Evolutionary conservation across 2,797 vertebrate species (phyloP), one percentile per base, ranked within the genome.

Genomic region (Coranthus polyacanthus): DNA sequence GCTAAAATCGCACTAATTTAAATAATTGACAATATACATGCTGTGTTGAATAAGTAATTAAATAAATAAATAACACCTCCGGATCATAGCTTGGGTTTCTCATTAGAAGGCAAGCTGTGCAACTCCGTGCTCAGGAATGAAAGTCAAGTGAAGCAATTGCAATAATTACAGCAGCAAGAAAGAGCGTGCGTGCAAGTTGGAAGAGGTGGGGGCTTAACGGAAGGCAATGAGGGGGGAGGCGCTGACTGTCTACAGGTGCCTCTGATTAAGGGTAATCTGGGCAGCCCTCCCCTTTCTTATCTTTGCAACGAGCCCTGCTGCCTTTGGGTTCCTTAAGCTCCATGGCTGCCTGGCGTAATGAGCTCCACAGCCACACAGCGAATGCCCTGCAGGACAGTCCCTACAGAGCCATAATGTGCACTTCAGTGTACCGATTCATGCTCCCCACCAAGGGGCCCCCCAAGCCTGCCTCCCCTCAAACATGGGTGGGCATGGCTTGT

Each of bases 191-290:
- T 53, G 72, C 12, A n/a, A 6, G 18, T 68, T 36, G 70, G 51
- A 60, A 64, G 63, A 53, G 72, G 76, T 41, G 71, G 78, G 79
- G 53, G 83, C 65, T 71, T 75, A 72, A 78, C 60, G 67, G 71
- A 85, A 82, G 45, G 75, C 70, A 67, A 85, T 76, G 72, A 85
- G 75, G 81, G 80, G 73, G 89, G 89, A 87, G 88, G 85, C 9
- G 64, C 83, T 44, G 78, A 52, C 76, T 84, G 86, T 91, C 89
- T 91, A 93, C 93, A 94, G 93, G 93, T 94, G 91, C 86, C 82
- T 91, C 91, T 93, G 93, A 94, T 94, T 93, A 93, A 92, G 89
- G 91, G 82, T 94, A 93, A 94, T 94, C 90, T 92, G 83, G 85
- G 79, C 85, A 87, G 82, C 83, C 90, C 88, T 91, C 92, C 90